phyloP scores from a whole-genome alignment of 2,888 invertebrate genomes.

The Piscicola geometra region DNA sequence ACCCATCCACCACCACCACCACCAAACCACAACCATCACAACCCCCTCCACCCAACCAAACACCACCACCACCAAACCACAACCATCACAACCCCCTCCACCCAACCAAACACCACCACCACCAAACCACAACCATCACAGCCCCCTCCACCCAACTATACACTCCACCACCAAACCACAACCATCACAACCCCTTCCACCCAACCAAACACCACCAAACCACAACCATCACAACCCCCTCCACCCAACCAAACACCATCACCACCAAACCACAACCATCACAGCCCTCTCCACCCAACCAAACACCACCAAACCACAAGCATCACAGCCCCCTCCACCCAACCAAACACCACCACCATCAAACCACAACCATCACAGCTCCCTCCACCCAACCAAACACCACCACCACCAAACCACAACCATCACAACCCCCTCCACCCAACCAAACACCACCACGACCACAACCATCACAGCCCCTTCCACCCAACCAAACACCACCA shows the following conservation, averaged over 20 bases:
- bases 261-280: neutral
- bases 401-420: too few species aligned
- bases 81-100: too few species aligned
- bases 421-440: neutral
- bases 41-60: neutral
- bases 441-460: too few species aligned
- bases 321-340: neutral
- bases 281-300: too few species aligned
- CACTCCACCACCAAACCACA: slow-evolving; percentile 51
- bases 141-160: neutral
- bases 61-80: too few species aligned
- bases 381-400: too few species aligned
- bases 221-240: neutral
- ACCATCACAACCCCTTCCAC: too few species aligned
- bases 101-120: neutral
- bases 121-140: too few species aligned
- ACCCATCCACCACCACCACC: too few species aligned
- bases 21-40: neutral
- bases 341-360: neutral
- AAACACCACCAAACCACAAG: neutral
- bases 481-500: too few species aligned
- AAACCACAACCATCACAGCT: neutral
- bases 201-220: too few species aligned
- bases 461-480: too few species aligned
- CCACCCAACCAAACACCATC: neutral